Percentiles rank a stretch among this genome's conserved stretches.
phyloP scores from a whole-genome alignment of 2,888 invertebrate species.

The Lasioglossum malachurum region DNA sequence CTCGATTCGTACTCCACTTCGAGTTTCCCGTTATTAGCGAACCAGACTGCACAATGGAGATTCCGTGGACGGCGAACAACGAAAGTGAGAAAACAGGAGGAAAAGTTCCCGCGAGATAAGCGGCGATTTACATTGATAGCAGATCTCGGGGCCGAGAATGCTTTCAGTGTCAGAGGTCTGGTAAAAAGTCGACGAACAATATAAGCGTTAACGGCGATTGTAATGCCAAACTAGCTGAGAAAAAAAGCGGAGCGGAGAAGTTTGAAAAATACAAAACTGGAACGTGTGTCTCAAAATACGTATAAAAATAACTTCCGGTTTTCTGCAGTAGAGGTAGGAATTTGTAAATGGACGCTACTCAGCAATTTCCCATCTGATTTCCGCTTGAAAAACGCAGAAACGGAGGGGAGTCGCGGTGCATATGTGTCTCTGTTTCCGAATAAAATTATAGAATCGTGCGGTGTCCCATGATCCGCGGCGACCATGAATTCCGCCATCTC shows the following conservation, averaged over 20 bases:
- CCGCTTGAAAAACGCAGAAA: background rate
- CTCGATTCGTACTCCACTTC: constrained; percentile 30
- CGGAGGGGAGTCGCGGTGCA: background rate
- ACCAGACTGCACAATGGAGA: constrained; percentile 28
- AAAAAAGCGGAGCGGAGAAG: background rate
- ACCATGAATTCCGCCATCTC: constrained; percentile 40
- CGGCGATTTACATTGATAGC: constrained; percentile 16
- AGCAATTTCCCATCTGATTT: background rate
- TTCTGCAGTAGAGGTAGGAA: background rate
- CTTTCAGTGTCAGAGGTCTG: constrained; percentile 24
- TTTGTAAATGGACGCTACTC: background rate
- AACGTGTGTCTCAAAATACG: background rate
- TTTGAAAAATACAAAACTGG: background rate
- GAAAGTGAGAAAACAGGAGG: constrained; percentile 49
- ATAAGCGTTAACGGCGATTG: background rate
- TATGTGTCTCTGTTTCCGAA: background rate
- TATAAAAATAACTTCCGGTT: background rate
- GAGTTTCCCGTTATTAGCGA: constrained; percentile 42
- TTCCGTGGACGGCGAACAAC: constrained; percentile 19
- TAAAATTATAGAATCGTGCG: constrained; percentile 31
- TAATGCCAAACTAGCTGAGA: background rate
- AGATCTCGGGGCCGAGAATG: constrained; percentile 15
- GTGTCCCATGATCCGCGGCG: constrained; percentile 3
- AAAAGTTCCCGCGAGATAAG: constrained; percentile 20
- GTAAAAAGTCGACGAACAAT: constrained; percentile 25